Conservation (phyloP, 2,888 invertebrate genomes). For the Sepiola atlantica region DNA sequence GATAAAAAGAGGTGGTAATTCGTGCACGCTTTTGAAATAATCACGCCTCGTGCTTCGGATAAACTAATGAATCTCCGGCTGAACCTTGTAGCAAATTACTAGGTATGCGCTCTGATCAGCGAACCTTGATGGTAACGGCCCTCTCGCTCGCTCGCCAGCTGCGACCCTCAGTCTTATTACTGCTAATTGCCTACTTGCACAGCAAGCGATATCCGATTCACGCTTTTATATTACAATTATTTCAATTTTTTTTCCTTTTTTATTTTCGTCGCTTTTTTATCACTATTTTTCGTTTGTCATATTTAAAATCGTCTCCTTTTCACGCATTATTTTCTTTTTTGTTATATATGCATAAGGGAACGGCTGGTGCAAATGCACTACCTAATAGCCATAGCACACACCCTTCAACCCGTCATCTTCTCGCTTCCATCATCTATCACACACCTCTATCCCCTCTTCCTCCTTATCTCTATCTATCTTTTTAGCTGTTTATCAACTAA, state of each 20-base stretch:
- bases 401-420: too few species aligned
- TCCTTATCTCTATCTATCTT: too few species aligned
- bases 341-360: too few species aligned
- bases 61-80: background rate
- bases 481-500: too few species aligned
- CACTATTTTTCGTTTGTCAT: too few species aligned
- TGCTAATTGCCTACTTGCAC: background rate
- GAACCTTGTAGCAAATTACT: background rate
- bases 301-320: too few species aligned
- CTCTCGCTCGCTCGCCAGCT: conserved; percentile 4
- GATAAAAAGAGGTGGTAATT: conserved; percentile 19
- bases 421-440: too few species aligned
- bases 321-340: too few species aligned
- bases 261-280: background rate
- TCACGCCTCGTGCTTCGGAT: background rate
- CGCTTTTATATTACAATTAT: conserved; percentile 32
- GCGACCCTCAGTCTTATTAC: background rate
- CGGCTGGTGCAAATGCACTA: too few species aligned
- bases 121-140: background rate
- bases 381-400: too few species aligned
- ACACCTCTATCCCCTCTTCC: too few species aligned
- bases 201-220: background rate
- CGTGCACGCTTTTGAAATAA: background rate
- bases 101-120: conserved; percentile 23
- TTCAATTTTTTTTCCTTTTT: background rate